Evolutionary conservation across 2,888 invertebrate genomes (phyloP), one percentile per base, ranked within the genome.

Genomic region (Melipona beecheii): DNA sequence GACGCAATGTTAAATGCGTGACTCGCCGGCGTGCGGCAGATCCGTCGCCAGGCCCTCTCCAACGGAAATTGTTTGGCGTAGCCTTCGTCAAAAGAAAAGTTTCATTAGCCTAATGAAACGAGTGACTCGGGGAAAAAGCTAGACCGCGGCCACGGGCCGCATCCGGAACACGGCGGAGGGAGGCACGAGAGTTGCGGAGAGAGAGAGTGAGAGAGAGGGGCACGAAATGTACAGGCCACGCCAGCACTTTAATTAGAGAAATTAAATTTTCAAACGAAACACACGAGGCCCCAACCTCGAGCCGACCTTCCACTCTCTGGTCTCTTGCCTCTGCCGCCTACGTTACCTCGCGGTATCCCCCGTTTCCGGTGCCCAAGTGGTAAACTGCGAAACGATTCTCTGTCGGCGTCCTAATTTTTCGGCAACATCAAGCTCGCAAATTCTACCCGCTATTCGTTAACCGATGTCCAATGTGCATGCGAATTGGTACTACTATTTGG

Each of bases 61-160:
- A 54, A 69, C 75, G 1, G 78, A 89, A 87, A 87, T 87, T 89
- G 87, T 89, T 87, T 86, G 80, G 80, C 81, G 74, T 71, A 73
- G 83, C 81, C 76, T 79, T 84, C 84, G 36, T 86, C 85, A 86
- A 84, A 91, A 90, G 89, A 89, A 91, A 90, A 87, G 86, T 90
- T 92, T 92, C 92, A 92, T 92, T 92, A 91, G 89, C 81, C 90
- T 92, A 92, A 92, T 92, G 92, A 92, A 92, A 91, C 89, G 89
- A 84, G 89, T 89, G 90, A 92, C 90, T 86, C 82, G 81, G 69
- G 81, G 49, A 69, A 89, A 86, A 87, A 87, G 87, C 85, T 86
- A 89, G 87, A 86, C 88, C 84, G 86, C 80, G 77, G 82, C 83
- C 83, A 82, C 81, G 86, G 73, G 71, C 82, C 81, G 82, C 79